phyloP scores from a whole-genome alignment of 2,113 vertebrate genomes.

The Daphoenositta chrysoptera region DNA sequence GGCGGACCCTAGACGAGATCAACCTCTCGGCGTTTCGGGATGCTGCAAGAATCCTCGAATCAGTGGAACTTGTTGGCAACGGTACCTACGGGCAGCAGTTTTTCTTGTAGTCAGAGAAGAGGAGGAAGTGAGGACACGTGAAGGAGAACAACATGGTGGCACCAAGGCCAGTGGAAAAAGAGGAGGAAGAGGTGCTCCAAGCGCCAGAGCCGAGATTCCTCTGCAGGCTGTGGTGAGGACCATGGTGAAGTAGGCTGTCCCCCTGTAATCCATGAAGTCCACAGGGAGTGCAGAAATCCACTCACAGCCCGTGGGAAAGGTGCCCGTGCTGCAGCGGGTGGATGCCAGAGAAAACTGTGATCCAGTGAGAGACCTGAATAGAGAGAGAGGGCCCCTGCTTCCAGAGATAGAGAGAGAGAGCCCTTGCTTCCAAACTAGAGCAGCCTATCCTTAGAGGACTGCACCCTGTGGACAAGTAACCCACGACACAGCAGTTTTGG shows the following conservation, averaged over 20 bases:
- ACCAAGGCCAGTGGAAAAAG: neutral
- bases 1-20: fast-evolving
- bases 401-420: neutral
- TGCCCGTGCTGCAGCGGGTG: fast-evolving
- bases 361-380: neutral
- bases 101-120: neutral
- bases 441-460: neutral
- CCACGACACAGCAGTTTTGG: neutral
- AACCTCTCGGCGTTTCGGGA: neutral
- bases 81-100: neutral
- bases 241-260: neutral
- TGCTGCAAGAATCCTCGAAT: neutral
- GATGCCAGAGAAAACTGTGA: neutral
- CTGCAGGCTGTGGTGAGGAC: neutral
- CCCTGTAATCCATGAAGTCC: neutral
- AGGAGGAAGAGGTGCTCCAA: neutral
- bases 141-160: neutral
- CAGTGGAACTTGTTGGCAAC: neutral
- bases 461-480: neutral
- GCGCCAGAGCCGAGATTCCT: neutral
- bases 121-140: neutral
- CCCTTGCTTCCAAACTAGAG: neutral
- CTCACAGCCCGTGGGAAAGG: neutral
- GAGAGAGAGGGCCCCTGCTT: neutral
- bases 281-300: neutral